Base-by-base conservation (phyloP, 1,140 invertebrate genomes). In the Orchesella cincta region DNA sequence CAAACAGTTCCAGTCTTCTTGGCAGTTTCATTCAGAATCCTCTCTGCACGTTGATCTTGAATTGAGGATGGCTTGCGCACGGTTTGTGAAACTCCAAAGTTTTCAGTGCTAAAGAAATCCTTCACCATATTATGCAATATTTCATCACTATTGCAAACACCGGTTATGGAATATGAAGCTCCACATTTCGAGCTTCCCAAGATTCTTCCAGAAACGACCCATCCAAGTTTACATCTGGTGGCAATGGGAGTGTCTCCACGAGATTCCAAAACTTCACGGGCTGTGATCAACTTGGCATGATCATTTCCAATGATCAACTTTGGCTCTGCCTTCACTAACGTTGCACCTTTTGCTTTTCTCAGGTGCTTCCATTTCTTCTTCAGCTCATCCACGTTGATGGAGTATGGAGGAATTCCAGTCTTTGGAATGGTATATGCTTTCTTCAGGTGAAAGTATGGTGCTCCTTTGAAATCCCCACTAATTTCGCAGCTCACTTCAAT, bases 221-320 rank as follows among this genome's bases (percentile, higher is more conserved):
- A 57, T 33, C 74, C 74, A 12, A 75, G 51, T 31, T 20, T 31
- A 18, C 8, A 54, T 33, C 33, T 57, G 1, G 8, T 64, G 5
- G 20, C 14, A n/a, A 57, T n/a, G 1, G 51, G 51, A 28, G 3
- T 26, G 14, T 14, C n/a, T 23, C 28, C n/a, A 2, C 2, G 2
- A 14, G 18, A 31, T 5, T n/a, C 14, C 14, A 51, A n/a, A 3
- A 33, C 3, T 52, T 74, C 39, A 5, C 23, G n/a, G 39, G 12
- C 3, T 3, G 28, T 23, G 16, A 74, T 46, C 28, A 75, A 29
- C 16, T 75, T 2, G 23, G 8, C 39, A 26, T 75, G 16, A 51
- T 75, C 74, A 1, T 20, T 18, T 33, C 74, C 74, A 18, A 76
- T 67, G 1, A 76, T 14, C 14, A 77, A 57, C n/a, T 36, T 23